Base-by-base conservation (phyloP, 2,113 vertebrate genomes). In the Lathamus discolor region DNA sequence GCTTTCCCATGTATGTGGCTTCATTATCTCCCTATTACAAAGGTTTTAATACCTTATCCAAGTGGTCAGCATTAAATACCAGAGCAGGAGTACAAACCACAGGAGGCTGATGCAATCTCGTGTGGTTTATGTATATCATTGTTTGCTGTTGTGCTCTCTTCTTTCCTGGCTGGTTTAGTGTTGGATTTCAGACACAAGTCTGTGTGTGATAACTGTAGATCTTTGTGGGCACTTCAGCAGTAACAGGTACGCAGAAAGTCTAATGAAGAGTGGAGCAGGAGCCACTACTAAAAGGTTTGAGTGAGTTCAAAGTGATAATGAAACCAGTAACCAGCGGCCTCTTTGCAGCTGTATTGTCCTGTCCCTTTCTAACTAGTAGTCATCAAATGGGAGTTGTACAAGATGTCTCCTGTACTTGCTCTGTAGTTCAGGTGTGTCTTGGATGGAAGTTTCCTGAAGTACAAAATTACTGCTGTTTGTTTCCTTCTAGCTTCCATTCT, bases 31-130 rank as follows among this genome's bases (percentile, higher is more conserved):
- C 49, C 0, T 0, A 3, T 37, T 63, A 25, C 25, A 57, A 43
- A 52, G 18, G 25, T 39, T 82, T 92, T 52, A 61, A 41, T 79
- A 41, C 10, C 37, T 44, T 64, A 18, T 52, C 17, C 41, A 39
- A 67, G 17, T 20, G 9, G 37, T 44, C 55, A 51, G 41, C 5
- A 7, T 44, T 62, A 49, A 85, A 39, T 62, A 44, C n/a, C 15
- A 6, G 23, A 54, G 31, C 52, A 39, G 48, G 28, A 49, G 27
- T n/a, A 18, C 24, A 8, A n/a, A 51, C 49, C 57, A 4, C 17
- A 10, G n/a, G 7, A 69, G 37, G 25, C 43, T 64, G 43, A 44
- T 49, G 31, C 41, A 25, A 1, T 28, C 43, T 6, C 0, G 0
- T 7, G 7, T 59, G n/a, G 22, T 33, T 82, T 48, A 28, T 20